Evolutionary conservation across 2,888 invertebrate genomes (phyloP).

Genomic region (Smittia sp.): DNA sequence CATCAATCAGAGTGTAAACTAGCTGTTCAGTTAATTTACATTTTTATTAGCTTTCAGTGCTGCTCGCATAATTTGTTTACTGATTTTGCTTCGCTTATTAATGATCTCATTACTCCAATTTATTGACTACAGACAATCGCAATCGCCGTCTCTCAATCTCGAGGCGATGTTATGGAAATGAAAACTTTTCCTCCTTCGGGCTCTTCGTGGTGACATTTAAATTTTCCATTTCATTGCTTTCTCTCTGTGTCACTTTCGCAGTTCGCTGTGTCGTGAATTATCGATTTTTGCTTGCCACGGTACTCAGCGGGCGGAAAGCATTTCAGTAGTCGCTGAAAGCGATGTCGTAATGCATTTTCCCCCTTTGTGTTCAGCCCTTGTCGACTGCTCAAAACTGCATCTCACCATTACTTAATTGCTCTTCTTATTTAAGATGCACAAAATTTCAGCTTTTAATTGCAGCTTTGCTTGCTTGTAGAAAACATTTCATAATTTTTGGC

Average conservation of each 20-base stretch:
- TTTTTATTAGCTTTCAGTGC: too few relatives aligned
- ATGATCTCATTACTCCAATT: slow-evolving; percentile 9
- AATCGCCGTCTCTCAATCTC: not conserved
- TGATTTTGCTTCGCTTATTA: not conserved
- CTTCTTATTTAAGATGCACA: not conserved
- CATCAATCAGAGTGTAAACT: too few relatives aligned
- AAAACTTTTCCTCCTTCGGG: not conserved
- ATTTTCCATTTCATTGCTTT: slow-evolving; percentile 34
- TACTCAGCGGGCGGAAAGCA: not conserved
- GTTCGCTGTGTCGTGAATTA: not conserved
- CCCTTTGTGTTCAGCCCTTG: not conserved
- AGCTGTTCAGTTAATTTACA: too few relatives aligned
- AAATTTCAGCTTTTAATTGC: not conserved
- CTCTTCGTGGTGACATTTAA: slow-evolving; percentile 36
- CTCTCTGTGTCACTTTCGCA: slow-evolving; percentile 17
- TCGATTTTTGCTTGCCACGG: not conserved
- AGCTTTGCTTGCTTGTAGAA: not conserved
- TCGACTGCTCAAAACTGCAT: slow-evolving; percentile 15
- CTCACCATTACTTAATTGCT: slow-evolving; percentile 32
- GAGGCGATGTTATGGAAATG: not conserved
- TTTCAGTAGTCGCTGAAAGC: not conserved
- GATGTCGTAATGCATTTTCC: slow-evolving; percentile 3
- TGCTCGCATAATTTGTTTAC: not conserved
- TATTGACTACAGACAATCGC: not conserved
- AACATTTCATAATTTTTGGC: slow-evolving; percentile 36